phyloP scores from a whole-genome alignment of 1,140 invertebrate genomes.

The Onthophagus taurus region DNA sequence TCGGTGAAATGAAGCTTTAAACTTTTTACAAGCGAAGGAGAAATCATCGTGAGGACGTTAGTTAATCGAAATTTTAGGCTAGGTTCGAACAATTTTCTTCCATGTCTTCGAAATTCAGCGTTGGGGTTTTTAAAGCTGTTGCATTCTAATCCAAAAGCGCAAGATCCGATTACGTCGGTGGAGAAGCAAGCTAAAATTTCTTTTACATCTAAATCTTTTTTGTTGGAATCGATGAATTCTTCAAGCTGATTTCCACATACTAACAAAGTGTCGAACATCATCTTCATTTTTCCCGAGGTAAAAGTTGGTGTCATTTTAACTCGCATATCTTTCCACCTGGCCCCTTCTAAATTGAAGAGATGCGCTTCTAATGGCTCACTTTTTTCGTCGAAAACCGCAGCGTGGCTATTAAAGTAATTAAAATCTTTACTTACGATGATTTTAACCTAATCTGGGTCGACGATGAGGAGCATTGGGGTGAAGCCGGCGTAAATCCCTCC shows the following conservation, averaged over 20 bases:
- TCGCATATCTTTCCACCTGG: conserved; percentile 41
- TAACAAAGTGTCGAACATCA: too few species aligned
- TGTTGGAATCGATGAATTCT: too few species aligned
- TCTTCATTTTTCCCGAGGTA: conserved; percentile 41
- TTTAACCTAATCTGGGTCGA: conserved; percentile 43
- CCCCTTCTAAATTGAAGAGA: conserved; percentile 38
- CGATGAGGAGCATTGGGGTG: too few species aligned
- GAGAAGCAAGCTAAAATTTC: conserved; percentile 37
- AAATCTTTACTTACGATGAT: conserved; percentile 41
- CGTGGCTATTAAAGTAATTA: conserved; percentile 38
- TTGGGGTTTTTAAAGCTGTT: conserved; percentile 37
- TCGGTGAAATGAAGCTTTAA: conserved; percentile 7
- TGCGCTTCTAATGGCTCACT: conserved; percentile 40
- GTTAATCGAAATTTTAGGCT: background rate
- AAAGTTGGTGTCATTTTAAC: conserved; percentile 41
- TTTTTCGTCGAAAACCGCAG: conserved; percentile 35
- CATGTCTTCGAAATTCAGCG: conserved; percentile 33
- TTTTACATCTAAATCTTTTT: conserved; percentile 38
- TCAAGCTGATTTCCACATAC: too few species aligned
- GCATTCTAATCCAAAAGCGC: conserved; percentile 43
- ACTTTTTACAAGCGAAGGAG: background rate
- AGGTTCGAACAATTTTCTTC: conserved; percentile 11
- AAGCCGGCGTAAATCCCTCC: too few species aligned
- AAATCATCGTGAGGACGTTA: background rate
- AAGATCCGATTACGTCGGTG: conserved; percentile 43